Evolutionary conservation across 2,888 invertebrate genomes (phyloP), one percentile per base, ranked within the genome.

Genomic region (Anticlea derivata): DNA sequence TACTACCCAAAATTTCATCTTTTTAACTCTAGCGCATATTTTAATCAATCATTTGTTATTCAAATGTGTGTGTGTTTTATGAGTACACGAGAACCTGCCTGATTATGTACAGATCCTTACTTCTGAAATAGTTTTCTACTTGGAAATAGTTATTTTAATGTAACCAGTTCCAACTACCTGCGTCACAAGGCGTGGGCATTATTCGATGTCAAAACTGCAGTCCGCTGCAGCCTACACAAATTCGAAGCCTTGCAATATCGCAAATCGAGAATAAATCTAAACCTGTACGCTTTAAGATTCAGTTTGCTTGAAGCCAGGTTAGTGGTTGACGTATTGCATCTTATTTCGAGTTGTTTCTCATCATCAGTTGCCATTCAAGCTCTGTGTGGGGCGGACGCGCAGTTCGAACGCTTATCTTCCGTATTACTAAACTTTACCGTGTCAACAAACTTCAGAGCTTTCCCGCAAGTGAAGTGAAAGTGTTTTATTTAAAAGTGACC

Each of bases 291-390:
- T 17, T 56, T 74, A 80, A 66, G 73, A 71, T 65, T 48, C 60
- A 74, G 51, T 70, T 77, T 78, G 49, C 68, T 50, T 40, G 58
- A 65, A 59, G 56, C 27, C 55, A 49, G 62, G 20, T 57, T 51
- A 56, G 66, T 66, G 68, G 66, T 67, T 71, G 70, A 64, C 57
- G 58, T 64, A 60, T 68, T 73, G 73, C 73, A 77, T 71, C 73
- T 68, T 63, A 64, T 65, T 63, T 63, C 45, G 66, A 67, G 70
- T 66, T 63, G 65, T 65, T 63, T 63, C 45, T 66, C 68, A 70
- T 66, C 70, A 75, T 77, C 78, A 88, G 88, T 88, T 65, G 66
- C 68, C 73, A 65, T 63, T 63, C 65, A 59, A 65, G 65, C 64
- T 60, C 65, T 55, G 66, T 29, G 52, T 39, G 23, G 61, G 30